Base-by-base conservation (phyloP, 2,888 invertebrate genomes). In the Eulithis prunata region DNA sequence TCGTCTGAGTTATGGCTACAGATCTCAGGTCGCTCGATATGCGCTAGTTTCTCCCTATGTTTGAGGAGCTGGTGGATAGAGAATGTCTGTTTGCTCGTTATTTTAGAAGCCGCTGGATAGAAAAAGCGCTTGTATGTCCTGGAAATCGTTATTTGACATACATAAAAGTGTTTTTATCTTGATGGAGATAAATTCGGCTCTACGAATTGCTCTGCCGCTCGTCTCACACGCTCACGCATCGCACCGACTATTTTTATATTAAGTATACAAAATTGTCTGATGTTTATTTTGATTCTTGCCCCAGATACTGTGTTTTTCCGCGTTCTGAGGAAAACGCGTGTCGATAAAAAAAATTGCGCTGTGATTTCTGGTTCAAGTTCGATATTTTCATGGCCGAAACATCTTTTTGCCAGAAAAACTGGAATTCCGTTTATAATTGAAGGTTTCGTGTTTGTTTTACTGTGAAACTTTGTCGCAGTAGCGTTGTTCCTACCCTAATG, bases 351-450 rank as follows among this genome's bases (percentile, higher is more conserved):
- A 69, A 67, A 41, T 46, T 51, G 53, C 63, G 58, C 41, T 63
- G 63, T 32, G 62, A 58, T 57, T 55, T 54, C 45, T 61, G 57
- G 60, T 73, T 70, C 73, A 72, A 74, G 71, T 64, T 71, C 68
- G 68, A 51, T 64, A 41, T 21, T 62, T 64, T 68, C 68, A 70
- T 56, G 73, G 71, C 54, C 70, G 61, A 63, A 46, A 7, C 4
- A 54, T 38, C 63, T 13, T 57, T 62, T 64, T 51, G 13, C 53
- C 45, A n/a, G 47, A 53, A 49, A 52, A 57, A 57, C 43, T 47
- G 12, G n/a, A 36, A 46, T 51, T 54, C 57, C 4, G 12, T 55
- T 46, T 46, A 4, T 47, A 47, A 45, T 59, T 45, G 6, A 51
- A 36, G 54, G 46, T 47, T 38, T 55, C 28, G 11, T 61, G 52